Percentiles rank a stretch among this genome's conserved stretches.
Conservation (phyloP, 2,113 vertebrate genomes). For the Eublepharis macularius region DNA sequence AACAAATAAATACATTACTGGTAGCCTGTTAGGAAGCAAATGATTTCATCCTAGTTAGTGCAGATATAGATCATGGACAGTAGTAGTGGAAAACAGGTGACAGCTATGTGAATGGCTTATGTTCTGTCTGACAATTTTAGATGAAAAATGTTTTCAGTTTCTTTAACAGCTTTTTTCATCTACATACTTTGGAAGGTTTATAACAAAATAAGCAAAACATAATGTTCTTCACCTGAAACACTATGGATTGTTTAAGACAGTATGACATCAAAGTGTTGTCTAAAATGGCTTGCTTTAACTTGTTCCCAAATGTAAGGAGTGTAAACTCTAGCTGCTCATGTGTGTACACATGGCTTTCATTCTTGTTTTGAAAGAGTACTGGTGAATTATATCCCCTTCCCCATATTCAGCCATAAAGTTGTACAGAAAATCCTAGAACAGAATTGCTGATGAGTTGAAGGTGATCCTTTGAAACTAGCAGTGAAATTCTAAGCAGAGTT, state of each 20-base stretch:
- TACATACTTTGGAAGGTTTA: neutral
- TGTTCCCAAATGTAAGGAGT: neutral
- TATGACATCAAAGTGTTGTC: neutral
- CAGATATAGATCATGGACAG: too few relatives aligned
- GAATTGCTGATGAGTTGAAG: neutral
- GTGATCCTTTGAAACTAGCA: neutral
- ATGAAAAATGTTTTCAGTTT: neutral
- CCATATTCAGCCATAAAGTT: neutral
- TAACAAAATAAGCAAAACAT: neutral
- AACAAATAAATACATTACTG: too few relatives aligned
- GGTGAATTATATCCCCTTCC: neutral
- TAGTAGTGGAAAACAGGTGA: too few relatives aligned
- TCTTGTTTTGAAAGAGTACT: constrained; percentile 16
- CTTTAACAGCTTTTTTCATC: neutral
- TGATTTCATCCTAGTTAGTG: too few relatives aligned
- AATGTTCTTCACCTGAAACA: neutral
- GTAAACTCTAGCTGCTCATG: too few relatives aligned
- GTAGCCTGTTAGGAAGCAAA: too few relatives aligned
- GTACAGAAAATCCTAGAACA: neutral
- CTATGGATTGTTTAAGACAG: neutral
- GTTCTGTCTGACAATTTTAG: neutral
- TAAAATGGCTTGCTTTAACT: too few relatives aligned
- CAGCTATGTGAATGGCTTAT: neutral
- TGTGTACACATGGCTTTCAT: neutral
- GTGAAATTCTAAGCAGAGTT: too few relatives aligned